Evolutionary conservation across 2,888 invertebrate species (phyloP).

Genomic region (Thera obeliscata): DNA sequence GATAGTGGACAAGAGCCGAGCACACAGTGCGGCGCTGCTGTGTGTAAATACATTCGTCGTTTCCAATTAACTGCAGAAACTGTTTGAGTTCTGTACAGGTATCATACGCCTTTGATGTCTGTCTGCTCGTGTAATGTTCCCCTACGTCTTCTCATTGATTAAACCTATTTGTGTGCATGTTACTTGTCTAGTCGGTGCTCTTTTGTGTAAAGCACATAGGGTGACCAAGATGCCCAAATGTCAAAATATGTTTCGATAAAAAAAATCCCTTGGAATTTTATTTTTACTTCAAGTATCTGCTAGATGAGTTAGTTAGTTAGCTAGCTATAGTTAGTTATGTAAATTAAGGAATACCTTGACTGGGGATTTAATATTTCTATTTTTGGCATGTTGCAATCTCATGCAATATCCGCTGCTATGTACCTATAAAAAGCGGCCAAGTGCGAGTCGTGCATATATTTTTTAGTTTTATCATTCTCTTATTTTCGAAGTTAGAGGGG

Average conservation of each 20-base stretch:
- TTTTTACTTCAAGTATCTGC: too few relatives aligned
- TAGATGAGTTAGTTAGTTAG: too few relatives aligned
- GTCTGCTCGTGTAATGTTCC: slow-evolving; percentile 49
- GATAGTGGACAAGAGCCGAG: slow-evolving; percentile 68
- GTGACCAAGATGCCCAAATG: background rate
- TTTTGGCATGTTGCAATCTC: too few relatives aligned
- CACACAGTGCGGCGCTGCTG: slow-evolving; percentile 69
- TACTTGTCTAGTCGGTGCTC: slow-evolving; percentile 12
- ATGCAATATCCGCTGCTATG: too few relatives aligned
- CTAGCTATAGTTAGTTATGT: too few relatives aligned
- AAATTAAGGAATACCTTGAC: too few relatives aligned
- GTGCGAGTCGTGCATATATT: too few relatives aligned
- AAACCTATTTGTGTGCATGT: slow-evolving; percentile 18
- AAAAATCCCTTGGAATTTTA: too few relatives aligned
- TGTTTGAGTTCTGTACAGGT: slow-evolving; percentile 69
- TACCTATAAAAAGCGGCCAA: too few relatives aligned
- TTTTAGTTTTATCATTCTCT: too few relatives aligned
- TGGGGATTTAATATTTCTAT: too few relatives aligned
- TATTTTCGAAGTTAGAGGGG: too few relatives aligned
- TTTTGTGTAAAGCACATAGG: background rate
- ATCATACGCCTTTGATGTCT: slow-evolving; percentile 74
- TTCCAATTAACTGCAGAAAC: slow-evolving; percentile 75
- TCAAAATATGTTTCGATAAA: background rate
- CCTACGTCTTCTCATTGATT: slow-evolving; percentile 47
- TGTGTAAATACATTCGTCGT: slow-evolving; percentile 70